These are phyloP conservation scores for Eilema griseolum DNA, from an alignment of 2,888 invertebrate genomes.

Conservation along the genomic window DNA sequence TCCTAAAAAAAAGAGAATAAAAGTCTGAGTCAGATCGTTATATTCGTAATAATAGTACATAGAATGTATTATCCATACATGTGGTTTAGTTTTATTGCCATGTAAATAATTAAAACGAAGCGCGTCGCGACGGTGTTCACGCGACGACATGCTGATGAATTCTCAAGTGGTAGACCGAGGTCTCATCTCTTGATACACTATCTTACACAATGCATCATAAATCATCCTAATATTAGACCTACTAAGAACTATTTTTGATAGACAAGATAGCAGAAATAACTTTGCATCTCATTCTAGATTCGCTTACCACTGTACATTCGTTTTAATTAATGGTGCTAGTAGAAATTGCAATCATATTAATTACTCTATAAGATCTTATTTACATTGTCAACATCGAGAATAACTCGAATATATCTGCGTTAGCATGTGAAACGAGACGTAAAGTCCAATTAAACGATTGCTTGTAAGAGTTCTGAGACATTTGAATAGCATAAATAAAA, in stretches of 20 bases:
- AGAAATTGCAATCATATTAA: constrained; percentile 70
- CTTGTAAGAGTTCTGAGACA: constrained; percentile 64
- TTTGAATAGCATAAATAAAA: constrained; percentile 69
- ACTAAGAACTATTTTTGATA: constrained; percentile 28
- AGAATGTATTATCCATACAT: constrained; percentile 39
- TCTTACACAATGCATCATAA: constrained; percentile 20
- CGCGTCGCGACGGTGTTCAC: constrained; percentile 35
- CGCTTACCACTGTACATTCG: constrained; percentile 60
- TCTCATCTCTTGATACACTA: constrained; percentile 38
- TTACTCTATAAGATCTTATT: constrained; percentile 61
- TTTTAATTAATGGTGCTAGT: constrained; percentile 64
- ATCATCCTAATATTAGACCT: constrained; percentile 24
- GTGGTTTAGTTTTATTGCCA: constrained; percentile 55
- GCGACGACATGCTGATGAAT: constrained; percentile 57
- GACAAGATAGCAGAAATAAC: constrained; percentile 7
- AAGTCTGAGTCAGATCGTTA: too few relatives aligned
- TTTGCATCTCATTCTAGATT: constrained; percentile 52
- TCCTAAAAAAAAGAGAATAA: too few relatives aligned
- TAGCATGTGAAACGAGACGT: constrained; percentile 59
- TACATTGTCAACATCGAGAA: constrained; percentile 58
- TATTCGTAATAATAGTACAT: constrained; percentile 11
- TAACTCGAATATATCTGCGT: constrained; percentile 56
- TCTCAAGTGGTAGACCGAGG: constrained; percentile 56
- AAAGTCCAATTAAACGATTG: constrained; percentile 63
- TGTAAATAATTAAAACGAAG: constrained; percentile 60